phyloP scores from a whole-genome alignment of 2,113 vertebrate species.

The Serinus canaria region DNA sequence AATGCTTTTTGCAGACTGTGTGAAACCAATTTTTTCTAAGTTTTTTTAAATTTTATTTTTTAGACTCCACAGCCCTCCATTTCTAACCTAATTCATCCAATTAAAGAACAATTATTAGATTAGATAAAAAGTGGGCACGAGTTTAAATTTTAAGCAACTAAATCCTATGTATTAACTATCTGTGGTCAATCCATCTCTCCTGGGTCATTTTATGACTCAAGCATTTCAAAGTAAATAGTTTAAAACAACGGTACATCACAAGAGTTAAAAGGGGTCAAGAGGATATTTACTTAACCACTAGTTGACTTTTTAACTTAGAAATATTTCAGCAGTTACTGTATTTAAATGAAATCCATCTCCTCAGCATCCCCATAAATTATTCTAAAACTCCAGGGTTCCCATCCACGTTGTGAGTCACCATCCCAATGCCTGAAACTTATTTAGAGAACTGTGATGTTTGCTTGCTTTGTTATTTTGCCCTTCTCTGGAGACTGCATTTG shows the following conservation, averaged over 20 bases:
- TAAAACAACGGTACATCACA: conserved; percentile 45
- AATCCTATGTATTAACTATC: conserved; percentile 13
- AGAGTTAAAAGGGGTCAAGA: conserved; percentile 64
- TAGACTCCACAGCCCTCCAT: conserved; percentile 21
- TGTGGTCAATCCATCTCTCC: conserved; percentile 32
- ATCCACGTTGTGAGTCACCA: conserved; percentile 28
- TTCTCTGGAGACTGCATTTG: conserved; percentile 61
- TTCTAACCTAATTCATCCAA: conserved; percentile 60
- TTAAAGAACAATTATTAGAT: conserved; percentile 63
- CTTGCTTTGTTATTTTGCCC: conserved; percentile 51
- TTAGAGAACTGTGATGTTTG: conserved; percentile 44
- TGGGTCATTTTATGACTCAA: conserved; percentile 48
- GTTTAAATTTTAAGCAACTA: conserved; percentile 44
- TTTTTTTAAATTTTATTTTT: not conserved
- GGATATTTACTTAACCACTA: conserved; percentile 56
- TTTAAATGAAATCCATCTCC: conserved; percentile 65
- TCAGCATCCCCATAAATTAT: conserved; percentile 65
- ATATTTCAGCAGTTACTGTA: conserved; percentile 58
- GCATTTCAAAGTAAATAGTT: conserved; percentile 62
- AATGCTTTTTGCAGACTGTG: conserved; percentile 65
- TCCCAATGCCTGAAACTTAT: conserved; percentile 33
- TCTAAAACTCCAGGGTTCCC: conserved; percentile 47
- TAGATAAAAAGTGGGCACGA: conserved; percentile 6
- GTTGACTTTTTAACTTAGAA: conserved; percentile 59
- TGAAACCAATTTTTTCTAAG: conserved; percentile 30